Conservation (phyloP, 2,888 invertebrate species). For the Melolontha melolontha region DNA sequence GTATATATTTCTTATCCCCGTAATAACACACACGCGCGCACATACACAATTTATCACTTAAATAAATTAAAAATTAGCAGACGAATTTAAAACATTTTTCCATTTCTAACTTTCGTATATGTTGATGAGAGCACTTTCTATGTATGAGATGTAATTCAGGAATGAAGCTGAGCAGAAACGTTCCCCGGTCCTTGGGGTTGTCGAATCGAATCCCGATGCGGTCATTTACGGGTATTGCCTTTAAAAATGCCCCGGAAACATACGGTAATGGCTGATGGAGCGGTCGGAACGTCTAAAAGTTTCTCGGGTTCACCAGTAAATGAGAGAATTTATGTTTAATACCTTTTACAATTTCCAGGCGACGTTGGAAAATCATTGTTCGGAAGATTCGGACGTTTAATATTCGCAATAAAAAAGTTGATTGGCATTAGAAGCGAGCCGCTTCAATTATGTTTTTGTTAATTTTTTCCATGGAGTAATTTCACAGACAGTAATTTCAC, state of each 20-base stretch:
- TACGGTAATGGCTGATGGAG: conserved; percentile 38
- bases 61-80: conserved; percentile 9
- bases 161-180: conserved; percentile 34
- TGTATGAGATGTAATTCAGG: conserved; percentile 28
- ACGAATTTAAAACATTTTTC: conserved; percentile 16
- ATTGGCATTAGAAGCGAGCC: conserved; percentile 26
- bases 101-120: background rate
- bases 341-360: conserved; percentile 28
- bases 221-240: conserved; percentile 35
- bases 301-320: conserved; percentile 27
- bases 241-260: conserved; percentile 34
- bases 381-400: background rate
- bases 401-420: conserved; percentile 19
- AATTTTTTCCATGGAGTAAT: conserved; percentile 8
- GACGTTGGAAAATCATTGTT: conserved; percentile 3
- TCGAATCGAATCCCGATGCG: conserved; percentile 37
- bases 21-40: conserved; percentile 3
- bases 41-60: background rate
- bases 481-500: conserved; percentile 32
- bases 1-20: conserved; percentile 16
- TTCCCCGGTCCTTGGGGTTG: conserved; percentile 18
- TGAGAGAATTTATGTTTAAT: conserved; percentile 34
- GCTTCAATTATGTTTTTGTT: conserved; percentile 19
- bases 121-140: background rate
- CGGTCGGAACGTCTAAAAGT: conserved; percentile 25